Percentiles rank a stretch among this genome's conserved stretches.
Conservation (phyloP, 2,888 invertebrate genomes). For the Phania funesta region DNA sequence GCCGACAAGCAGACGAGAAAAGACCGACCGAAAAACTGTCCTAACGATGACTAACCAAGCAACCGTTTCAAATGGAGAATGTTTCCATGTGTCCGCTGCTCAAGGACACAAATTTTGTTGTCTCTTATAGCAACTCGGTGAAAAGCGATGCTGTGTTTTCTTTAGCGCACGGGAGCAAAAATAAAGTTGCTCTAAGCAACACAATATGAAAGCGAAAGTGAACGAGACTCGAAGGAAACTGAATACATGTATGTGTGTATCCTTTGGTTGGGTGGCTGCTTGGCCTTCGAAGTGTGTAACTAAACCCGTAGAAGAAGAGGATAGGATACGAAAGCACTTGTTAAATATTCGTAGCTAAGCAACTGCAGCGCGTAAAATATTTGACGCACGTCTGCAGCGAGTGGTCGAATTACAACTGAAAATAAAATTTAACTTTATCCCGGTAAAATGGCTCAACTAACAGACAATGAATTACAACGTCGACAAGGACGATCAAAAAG, state of each 20-base stretch:
- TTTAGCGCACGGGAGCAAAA: constrained; percentile 51
- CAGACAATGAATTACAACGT: constrained; percentile 55
- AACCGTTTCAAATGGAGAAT: constrained; percentile 42
- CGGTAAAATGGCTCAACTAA: constrained; percentile 79
- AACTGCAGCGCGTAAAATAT: constrained; percentile 65
- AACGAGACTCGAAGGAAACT: constrained; percentile 68
- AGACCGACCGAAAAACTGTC: constrained; percentile 39
- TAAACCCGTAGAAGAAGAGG: constrained; percentile 16
- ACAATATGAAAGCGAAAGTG: constrained; percentile 75
- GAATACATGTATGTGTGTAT: neutral
- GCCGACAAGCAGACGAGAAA: neutral
- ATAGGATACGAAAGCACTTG: constrained; percentile 47
- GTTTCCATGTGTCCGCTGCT: constrained; percentile 51
- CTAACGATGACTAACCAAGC: constrained; percentile 52
- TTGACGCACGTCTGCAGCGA: constrained; percentile 72
- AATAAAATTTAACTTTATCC: constrained; percentile 81
- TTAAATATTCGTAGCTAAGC: constrained; percentile 54
- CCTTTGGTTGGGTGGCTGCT: neutral
- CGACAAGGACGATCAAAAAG: constrained; percentile 51
- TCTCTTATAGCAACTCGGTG: constrained; percentile 61
- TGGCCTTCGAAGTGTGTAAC: neutral
- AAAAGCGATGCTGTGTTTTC: constrained; percentile 18
- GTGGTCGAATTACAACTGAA: constrained; percentile 81
- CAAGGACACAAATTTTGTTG: constrained; percentile 59
- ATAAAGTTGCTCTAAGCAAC: constrained; percentile 69